Conservation (phyloP, 1,140 invertebrate species). For the Cotesia glomerata region DNA sequence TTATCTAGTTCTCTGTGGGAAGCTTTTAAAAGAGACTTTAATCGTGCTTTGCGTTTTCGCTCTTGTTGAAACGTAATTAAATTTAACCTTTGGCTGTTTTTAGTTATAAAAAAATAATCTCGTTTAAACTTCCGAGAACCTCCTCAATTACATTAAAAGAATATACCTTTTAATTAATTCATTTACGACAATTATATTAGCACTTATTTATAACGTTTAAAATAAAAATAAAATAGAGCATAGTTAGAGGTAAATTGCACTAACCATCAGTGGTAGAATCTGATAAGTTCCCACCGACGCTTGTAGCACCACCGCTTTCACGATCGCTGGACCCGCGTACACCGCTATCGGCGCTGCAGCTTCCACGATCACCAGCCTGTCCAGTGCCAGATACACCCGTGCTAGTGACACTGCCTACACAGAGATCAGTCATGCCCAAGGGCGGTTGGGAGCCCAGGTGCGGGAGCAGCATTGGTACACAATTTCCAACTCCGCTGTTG, state of each 20-base stretch:
- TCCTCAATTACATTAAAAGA: too few species aligned
- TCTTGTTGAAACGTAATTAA: too few species aligned
- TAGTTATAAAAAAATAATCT: background rate
- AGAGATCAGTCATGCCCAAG: slow-evolving; percentile 51
- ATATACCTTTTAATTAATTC: too few species aligned
- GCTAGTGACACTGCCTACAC: slow-evolving; percentile 42
- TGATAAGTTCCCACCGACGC: slow-evolving; percentile 76
- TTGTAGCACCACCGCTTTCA: slow-evolving; percentile 75
- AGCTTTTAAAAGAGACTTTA: background rate
- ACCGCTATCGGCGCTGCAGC: slow-evolving; percentile 86
- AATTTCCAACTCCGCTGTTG: slow-evolving; percentile 60
- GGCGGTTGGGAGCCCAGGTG: slow-evolving; percentile 53
- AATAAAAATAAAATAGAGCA: background rate
- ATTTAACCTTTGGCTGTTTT: background rate
- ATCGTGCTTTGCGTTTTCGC: background rate
- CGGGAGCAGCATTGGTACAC: slow-evolving; percentile 61
- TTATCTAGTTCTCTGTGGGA: background rate
- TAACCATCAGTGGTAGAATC: slow-evolving; percentile 79
- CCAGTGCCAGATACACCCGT: slow-evolving; percentile 56
- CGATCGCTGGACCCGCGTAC: slow-evolving; percentile 82
- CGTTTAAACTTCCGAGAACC: too few species aligned
- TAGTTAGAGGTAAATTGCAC: slow-evolving; percentile 16
- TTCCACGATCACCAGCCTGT: slow-evolving; percentile 76
- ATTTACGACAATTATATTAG: too few species aligned
- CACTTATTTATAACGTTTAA: background rate